These are phyloP conservation scores for Furcifer pardalis DNA, from an alignment of 2,797 vertebrate genomes.

Conservation along the genomic window DNA sequence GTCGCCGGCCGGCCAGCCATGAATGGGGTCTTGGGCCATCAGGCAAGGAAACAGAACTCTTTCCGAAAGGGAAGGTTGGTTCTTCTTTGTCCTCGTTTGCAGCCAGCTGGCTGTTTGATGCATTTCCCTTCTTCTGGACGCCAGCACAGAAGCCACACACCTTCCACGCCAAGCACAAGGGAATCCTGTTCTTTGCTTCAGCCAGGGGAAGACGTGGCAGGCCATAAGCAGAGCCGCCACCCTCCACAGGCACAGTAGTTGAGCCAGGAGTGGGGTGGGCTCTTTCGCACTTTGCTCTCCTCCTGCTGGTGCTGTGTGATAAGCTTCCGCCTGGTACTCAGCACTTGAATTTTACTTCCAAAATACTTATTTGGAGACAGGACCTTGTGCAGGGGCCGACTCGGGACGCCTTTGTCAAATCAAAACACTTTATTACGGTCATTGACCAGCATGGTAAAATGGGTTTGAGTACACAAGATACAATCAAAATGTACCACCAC, in stretches of 20 bases:
- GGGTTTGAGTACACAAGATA: no score
- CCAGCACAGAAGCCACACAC: background rate
- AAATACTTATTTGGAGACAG: no score
- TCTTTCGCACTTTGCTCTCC: constrained; percentile 27
- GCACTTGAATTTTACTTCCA: no score
- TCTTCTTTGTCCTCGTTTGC: constrained; percentile 46
- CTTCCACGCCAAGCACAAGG: background rate
- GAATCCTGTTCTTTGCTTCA: background rate
- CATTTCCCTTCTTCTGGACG: background rate
- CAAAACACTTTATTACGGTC: no score
- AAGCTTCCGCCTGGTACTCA: no score
- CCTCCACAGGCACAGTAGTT: constrained; percentile 43
- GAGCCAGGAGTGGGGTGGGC: constrained; percentile 39
- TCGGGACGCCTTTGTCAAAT: background rate
- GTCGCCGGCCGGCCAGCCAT: constrained; percentile 59
- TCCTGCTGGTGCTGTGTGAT: background rate
- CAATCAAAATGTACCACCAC: no score
- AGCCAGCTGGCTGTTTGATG: background rate
- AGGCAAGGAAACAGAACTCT: constrained; percentile 60
- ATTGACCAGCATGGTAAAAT: no score
- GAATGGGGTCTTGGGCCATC: constrained; percentile 64
- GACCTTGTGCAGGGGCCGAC: no score
- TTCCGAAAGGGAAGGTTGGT: constrained; percentile 46
- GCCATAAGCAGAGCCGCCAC: constrained; percentile 14
- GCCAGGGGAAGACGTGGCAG: constrained; percentile 46